Base-by-base conservation (phyloP, 2,113 vertebrate genomes). In the Megaleporinus macrocephalus region DNA sequence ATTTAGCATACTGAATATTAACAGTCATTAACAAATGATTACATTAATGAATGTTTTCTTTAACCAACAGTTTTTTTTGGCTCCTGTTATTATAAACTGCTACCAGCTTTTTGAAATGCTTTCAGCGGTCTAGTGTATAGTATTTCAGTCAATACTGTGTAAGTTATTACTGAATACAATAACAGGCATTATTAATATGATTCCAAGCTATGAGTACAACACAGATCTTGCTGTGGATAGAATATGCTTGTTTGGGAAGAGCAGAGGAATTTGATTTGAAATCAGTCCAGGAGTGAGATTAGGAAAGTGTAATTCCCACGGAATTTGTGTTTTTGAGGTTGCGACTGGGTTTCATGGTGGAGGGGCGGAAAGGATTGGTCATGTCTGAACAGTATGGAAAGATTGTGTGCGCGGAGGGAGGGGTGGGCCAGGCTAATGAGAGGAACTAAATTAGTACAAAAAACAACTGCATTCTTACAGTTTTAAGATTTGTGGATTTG, bases 291-390 rank as follows among this genome's bases (percentile, higher is more conserved):
- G 69, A 78, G 71, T 82, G 87, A 85, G 44, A 55, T 79, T 84
- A 87, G 82, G 87, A 77, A 87, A 85, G 62, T 10, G 74, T 84
- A 83, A 86, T 86, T 85, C 72, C 79, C 49, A 55, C 68, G 78
- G 79, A 83, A 81, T 88, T 88, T 86, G 86, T 89, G 88, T 89
- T 87, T 89, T 90, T 80, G 86, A 86, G 86, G 83, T 80, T 87
- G 85, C 9, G 87, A 86, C 81, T 75, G 79, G 81, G 77, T 89
- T 80, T 79, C 86, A 88, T 86, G 80, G 81, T 81, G 76, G 68
- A 89, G 80, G 81, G 86, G 87, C 74, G 86, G 90, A 90, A 90
- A 91, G 87, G 89, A 90, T 88, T 87, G 89, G 87, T 92, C 87
- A 91, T 85, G 90, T 92, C 91, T 89, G 76, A 77, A 81, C 68